Evolutionary conservation across 1,140 invertebrate genomes (phyloP), one percentile per base, ranked within the genome.

Genomic region (Drosophila murphyi): DNA sequence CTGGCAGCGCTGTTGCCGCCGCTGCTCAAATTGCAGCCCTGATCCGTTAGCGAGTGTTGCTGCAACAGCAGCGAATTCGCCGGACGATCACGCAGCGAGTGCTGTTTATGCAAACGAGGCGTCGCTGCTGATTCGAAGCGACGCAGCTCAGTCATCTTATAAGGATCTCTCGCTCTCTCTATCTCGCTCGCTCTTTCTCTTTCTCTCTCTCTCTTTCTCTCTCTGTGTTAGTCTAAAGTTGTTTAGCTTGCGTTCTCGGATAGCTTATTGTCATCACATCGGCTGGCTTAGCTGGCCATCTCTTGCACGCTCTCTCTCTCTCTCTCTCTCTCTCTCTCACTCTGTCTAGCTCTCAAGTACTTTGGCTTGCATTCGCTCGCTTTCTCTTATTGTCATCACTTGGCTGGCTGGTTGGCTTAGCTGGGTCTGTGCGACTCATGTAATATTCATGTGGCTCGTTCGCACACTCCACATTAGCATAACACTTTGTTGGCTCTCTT

Each of bases 1-100:
- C 89, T 85, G 68, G 82, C 82, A 20, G 69, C 86, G 56, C 82
- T 90, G 45, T 83, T 91, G 65, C 87, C 91, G 29, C 82, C 87
- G 45, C 89, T 83, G 72, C 87, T 91, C 41, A 87, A 20, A 39
- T 78, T 92, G 65, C 82, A 86, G 39, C 76, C 75, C 29, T 91
- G 83, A 79, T 92, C 90, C 2, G 64, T 64, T 20, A 92, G 57
- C 7, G 76, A 57, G 55, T 87, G 88, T 7, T 56, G 56, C 39
- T 43, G 39, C 41, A 81, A 43, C 57, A 88, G 54, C 62, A 87
- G 73, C 4, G 83, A 65, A 61, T 88, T 79, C 10, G 72, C 51
- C 48, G 50, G 37, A 4, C 56, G 64, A 28, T 67, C 69, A 12
- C 85, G 72, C 43, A 88, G 71, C 6, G 85, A 88, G 4, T 78